Percentiles rank a stretch among this genome's conserved stretches.
These are phyloP conservation scores for Felis chaus DNA, from an alignment of 2,113 vertebrate species.

Conservation along the genomic window DNA sequence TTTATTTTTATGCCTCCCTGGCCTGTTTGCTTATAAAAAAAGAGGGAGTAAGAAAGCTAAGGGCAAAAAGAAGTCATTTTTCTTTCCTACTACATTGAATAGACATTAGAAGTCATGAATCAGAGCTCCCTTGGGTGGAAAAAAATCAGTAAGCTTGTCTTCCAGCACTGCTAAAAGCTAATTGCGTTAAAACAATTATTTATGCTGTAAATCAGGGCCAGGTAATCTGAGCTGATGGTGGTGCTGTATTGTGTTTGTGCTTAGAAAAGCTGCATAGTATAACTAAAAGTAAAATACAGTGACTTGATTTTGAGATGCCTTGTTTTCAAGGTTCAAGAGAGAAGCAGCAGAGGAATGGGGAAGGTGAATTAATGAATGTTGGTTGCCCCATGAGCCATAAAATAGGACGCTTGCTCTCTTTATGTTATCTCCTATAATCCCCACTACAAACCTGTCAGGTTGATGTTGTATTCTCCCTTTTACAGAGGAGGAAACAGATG, in stretches of 20 bases:
- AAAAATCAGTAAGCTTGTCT: conserved; percentile 52
- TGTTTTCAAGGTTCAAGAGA: not conserved
- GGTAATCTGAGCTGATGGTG: not conserved
- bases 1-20: conserved; percentile 22
- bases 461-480: not conserved
- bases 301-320: not conserved
- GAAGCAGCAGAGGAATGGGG: not conserved
- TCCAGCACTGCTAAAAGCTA: conserved; percentile 40
- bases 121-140: conserved; percentile 4
- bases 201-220: conserved; percentile 53
- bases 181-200: conserved; percentile 56
- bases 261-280: not conserved
- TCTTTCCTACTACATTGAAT: conserved; percentile 11
- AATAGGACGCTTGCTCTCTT: not conserved
- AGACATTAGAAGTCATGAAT: conserved; percentile 17
- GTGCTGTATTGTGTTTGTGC: not conserved
- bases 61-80: not conserved
- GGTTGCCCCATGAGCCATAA: too few relatives aligned
- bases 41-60: not conserved
- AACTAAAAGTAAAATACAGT: conserved; percentile 31
- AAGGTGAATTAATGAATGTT: not conserved
- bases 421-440: not conserved
- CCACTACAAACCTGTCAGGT: not conserved
- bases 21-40: not conserved
- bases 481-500: not conserved